Conservation (phyloP, 2,888 invertebrate genomes). For the Cabera pusaria region DNA sequence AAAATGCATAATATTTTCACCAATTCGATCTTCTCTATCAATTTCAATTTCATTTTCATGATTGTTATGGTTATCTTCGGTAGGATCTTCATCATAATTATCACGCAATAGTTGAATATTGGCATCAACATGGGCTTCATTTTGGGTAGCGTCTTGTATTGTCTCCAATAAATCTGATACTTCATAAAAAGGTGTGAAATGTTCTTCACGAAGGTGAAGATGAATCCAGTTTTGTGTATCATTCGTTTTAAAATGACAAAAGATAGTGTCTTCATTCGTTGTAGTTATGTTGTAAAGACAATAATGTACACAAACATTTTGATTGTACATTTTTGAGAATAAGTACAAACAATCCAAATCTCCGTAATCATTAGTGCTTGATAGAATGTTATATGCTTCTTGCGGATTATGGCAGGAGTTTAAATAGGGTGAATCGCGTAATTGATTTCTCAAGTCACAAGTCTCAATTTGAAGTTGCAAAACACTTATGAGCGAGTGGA, state of each 20-base stretch:
- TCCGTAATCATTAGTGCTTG: slow-evolving; percentile 42
- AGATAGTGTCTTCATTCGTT: slow-evolving; percentile 39
- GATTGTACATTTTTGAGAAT: slow-evolving; percentile 45
- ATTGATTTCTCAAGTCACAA: slow-evolving; percentile 44
- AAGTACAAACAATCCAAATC: slow-evolving; percentile 48
- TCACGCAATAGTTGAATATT: slow-evolving; percentile 35
- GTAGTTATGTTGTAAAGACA: slow-evolving; percentile 38
- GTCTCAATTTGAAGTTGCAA: slow-evolving; percentile 43
- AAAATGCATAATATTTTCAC: slow-evolving; percentile 38
- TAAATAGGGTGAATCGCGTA: slow-evolving; percentile 47
- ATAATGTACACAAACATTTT: slow-evolving; percentile 50
- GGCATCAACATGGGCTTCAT: slow-evolving; percentile 35
- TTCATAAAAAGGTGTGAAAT: slow-evolving; percentile 37
- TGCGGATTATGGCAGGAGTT: slow-evolving; percentile 48
- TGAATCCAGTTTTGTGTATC: slow-evolving; percentile 46
- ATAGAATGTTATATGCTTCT: slow-evolving; percentile 44
- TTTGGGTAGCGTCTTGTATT: slow-evolving; percentile 34
- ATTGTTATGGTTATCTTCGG: slow-evolving; percentile 36
- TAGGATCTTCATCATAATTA: slow-evolving; percentile 35
- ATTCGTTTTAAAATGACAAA: slow-evolving; percentile 48
- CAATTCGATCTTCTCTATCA: slow-evolving; percentile 29
- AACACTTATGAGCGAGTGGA: slow-evolving; percentile 41
- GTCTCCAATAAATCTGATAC: slow-evolving; percentile 38
- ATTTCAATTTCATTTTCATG: slow-evolving; percentile 36
- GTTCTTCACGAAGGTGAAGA: slow-evolving; percentile 41